These are phyloP conservation scores for Colostygia pectinataria DNA, from an alignment of 2,888 invertebrate species.

Conservation along the genomic window DNA sequence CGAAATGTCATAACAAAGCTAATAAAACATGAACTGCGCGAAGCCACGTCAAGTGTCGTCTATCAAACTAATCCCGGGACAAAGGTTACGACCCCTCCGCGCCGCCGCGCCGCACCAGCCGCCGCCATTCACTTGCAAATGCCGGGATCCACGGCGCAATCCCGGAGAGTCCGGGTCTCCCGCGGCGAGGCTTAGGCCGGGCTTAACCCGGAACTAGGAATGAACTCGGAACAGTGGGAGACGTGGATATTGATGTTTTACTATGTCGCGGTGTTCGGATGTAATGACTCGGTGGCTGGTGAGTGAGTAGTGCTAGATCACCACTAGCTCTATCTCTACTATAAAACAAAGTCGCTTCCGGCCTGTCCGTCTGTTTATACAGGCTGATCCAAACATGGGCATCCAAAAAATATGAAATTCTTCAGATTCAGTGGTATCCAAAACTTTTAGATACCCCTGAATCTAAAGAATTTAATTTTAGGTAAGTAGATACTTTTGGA, in stretches of 20 bases:
- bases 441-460: too few species aligned
- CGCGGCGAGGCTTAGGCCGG: conserved; percentile 19
- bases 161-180: conserved; percentile 21
- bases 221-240: conserved; percentile 30
- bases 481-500: too few species aligned
- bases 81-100: conserved; percentile 18
- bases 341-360: too few species aligned
- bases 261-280: neutral
- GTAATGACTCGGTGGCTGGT: neutral
- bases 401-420: too few species aligned
- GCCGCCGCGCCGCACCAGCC: conserved; percentile 12
- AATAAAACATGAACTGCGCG: conserved; percentile 30
- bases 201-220: conserved; percentile 20
- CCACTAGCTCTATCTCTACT: too few species aligned
- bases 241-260: conserved; percentile 23
- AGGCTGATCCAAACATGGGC: too few species aligned
- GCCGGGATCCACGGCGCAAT: conserved; percentile 21
- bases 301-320: neutral
- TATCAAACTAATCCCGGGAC: conserved; percentile 26
- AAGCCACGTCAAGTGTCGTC: conserved; percentile 29
- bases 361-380: too few species aligned
- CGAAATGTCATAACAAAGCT: conserved; percentile 1
- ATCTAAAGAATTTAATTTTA: too few species aligned
- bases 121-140: conserved; percentile 38
- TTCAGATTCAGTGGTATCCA: too few species aligned